These are phyloP conservation scores for Centropyge bicolor DNA, from an alignment of 2,797 vertebrate species.

Conservation along the genomic window DNA sequence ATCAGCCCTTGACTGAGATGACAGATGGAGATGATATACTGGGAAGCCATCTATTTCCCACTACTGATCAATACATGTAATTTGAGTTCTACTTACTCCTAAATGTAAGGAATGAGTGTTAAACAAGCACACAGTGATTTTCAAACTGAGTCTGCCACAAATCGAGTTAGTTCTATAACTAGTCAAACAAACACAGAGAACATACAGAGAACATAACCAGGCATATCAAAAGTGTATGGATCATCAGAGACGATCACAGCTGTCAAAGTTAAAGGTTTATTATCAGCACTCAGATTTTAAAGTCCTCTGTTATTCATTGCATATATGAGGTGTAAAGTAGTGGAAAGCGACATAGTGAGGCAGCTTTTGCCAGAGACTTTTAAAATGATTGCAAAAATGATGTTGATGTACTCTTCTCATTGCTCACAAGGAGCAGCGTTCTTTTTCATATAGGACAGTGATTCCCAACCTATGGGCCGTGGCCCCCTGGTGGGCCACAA, in stretches of 20 bases:
- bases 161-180: background rate
- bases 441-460: too few relatives aligned
- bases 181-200: background rate
- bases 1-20: constrained; percentile 52
- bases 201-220: background rate
- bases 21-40: constrained; percentile 50
- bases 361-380: too few relatives aligned
- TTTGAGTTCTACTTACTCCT: constrained; percentile 29
- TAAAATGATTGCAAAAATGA: too few relatives aligned
- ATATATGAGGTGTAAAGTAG: too few relatives aligned
- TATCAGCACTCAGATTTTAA: too few relatives aligned
- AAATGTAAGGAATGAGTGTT: background rate
- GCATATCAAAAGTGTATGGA: background rate
- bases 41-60: constrained; percentile 58
- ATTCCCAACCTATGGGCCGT: too few relatives aligned
- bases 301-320: too few relatives aligned
- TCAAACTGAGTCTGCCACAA: background rate
- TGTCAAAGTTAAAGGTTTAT: too few relatives aligned
- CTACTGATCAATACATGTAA: constrained; percentile 67
- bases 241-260: background rate
- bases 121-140: background rate
- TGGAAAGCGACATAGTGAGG: too few relatives aligned
- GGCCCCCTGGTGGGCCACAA: too few relatives aligned
- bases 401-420: too few relatives aligned
- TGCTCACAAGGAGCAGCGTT: too few relatives aligned